phyloP scores from a whole-genome alignment of 2,797 vertebrate genomes.

The Spea hammondii region DNA sequence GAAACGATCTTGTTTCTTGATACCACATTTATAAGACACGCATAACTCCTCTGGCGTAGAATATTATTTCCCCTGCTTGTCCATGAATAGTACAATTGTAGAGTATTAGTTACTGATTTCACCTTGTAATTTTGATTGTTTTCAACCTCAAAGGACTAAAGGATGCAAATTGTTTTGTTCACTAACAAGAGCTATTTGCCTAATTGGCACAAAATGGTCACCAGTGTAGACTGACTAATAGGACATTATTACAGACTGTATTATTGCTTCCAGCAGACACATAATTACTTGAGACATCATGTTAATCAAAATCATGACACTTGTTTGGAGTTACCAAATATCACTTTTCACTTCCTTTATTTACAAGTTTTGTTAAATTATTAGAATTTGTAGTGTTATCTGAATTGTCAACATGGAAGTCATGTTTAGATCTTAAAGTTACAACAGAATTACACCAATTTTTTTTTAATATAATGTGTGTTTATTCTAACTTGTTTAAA shows the following conservation, averaged over 20 bases:
- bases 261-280: neutral
- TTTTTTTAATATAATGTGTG: too few species aligned
- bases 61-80: too few species aligned
- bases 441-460: too few species aligned
- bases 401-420: neutral
- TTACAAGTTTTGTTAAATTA: neutral
- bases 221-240: neutral
- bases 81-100: too few species aligned
- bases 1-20: too few species aligned
- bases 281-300: neutral
- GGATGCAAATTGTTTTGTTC: neutral
- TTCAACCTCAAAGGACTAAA: neutral
- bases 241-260: neutral
- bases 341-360: too few species aligned
- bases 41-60: too few species aligned
- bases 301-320: neutral
- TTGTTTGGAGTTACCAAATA: neutral
- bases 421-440: neutral
- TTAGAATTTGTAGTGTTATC: neutral
- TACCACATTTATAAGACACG: too few species aligned
- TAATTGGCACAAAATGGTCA: conserved; percentile 1
- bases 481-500: too few species aligned
- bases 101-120: too few species aligned
- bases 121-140: neutral
- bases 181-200: neutral